Evolutionary conservation across 2,113 vertebrate genomes (phyloP), one percentile per base, ranked within the genome.

Genomic region (Pristiophorus japonicus): DNA sequence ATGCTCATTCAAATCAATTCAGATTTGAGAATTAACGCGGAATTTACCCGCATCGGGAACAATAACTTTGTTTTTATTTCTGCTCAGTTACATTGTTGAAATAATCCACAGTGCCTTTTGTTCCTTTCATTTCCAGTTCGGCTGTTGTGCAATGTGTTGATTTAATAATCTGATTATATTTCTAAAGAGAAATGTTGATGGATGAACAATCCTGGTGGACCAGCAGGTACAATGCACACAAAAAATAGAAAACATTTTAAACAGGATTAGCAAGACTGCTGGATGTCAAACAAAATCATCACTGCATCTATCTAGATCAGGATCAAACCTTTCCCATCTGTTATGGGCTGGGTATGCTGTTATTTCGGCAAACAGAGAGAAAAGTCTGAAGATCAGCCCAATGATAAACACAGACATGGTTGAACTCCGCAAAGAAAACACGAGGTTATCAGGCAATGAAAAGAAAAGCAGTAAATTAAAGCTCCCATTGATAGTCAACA

Each of bases 361-460:
- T 94, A 24, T 94, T 70, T 70, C n/a, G 14, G 8, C 55, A 63
- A 92, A 92, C 51, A 90, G 51, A 90, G 27, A 87, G 38, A 66
- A 65, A 94, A 45, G 22, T 12, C 63, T 90, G 87, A 34, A 6
- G 30, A 90, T 90, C 27, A 90, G 51, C 55, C 10, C 51, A 34
- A 12, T 16, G 11, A 90, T 59, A 59, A 62, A 55, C 51, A 90
- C 30, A 34, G 87, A 90, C 12, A 59, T 34, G 30, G 51, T 16
- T 90, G 47, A 90, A 59, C 87, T 90, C 87, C 24, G 30, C 27
- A 55, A 90, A 90, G 87, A 90, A 59, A 90, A 90, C 47, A 59
- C 30, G 11, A 38, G 20, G 6, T 93, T 66, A 63, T 93, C 63
- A 66, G 3, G 7, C n/a, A 94, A 65, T 66, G 18, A 65, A 45